Evolutionary conservation across 2,113 vertebrate genomes (phyloP), one percentile per base, ranked within the genome.

Genomic region (Pao palembangensis): DNA sequence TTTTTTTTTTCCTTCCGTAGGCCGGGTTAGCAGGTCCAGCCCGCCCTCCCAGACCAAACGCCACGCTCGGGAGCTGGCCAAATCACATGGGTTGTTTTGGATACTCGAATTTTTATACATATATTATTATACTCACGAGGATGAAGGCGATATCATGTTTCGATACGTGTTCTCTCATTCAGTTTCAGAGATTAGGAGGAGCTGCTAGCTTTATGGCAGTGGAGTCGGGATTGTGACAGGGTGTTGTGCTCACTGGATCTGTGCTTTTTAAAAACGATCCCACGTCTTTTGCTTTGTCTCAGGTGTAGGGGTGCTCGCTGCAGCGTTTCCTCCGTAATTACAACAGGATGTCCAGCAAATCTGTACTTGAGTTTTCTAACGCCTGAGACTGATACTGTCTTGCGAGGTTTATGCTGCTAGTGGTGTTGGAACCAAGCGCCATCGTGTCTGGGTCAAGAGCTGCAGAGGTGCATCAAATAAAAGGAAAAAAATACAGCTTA

Each of bases 31-130:
- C 95, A 94, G 94, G 94, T 93, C 93, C 94, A 93, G 92, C 93
- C 95, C 94, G 91, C 91, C 92, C 92, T 93, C 91, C 91, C 93
- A 94, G 95, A 98, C 94, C 95, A 98, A 96, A 96, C 87, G 92
- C 91, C 93, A 93, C 85, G 94, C 94, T 98, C 93, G 46, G 95
- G 95, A 98, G 95, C 94, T 95, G 93, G 93, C 92, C 80, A 84
- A 90, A 89, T 93, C 90, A 92, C 93, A 93, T 81, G 85, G 91
- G 90, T 92, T 80, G 88, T 93, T 94, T 91, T 91, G 87, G 91
- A 91, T 93, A 90, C 53, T 89, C 8, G 6, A 8, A 38, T 73
- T 67, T 80, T 86, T 78, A 59, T 63, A 82, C 64, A 53, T 67
- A 51, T 93, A 19, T 65, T 78, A 58, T 76, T 78, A 58, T 81